Conservation (phyloP, 1,140 invertebrate genomes). For the Anastrepha obliqua region DNA sequence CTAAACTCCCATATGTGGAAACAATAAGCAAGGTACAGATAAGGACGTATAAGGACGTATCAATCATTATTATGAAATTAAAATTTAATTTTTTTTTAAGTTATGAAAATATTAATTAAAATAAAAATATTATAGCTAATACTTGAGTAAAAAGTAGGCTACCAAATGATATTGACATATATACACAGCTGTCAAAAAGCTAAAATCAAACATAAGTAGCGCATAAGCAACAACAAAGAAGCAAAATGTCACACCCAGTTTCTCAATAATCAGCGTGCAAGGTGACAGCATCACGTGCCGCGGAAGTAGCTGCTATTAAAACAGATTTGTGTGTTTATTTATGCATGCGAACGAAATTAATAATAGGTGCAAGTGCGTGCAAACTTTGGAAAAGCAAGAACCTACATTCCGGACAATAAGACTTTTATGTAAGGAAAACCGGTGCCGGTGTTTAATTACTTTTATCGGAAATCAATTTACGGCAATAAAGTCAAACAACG, state of each 20-base stretch:
- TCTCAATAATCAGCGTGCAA: not conserved
- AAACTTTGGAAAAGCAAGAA: too few relatives aligned
- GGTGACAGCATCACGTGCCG: slow-evolving; percentile 19
- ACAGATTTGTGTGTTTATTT: not conserved
- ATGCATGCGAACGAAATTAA: not conserved
- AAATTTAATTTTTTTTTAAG: too few relatives aligned
- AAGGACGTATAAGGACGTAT: too few relatives aligned
- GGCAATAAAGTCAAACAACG: not conserved
- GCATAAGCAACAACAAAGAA: not conserved
- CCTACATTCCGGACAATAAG: too few relatives aligned
- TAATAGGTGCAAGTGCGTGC: too few relatives aligned
- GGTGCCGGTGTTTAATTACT: slow-evolving; percentile 24
- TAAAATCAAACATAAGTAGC: not conserved
- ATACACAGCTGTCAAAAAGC: not conserved
- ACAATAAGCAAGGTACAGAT: too few relatives aligned
- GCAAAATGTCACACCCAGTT: not conserved
- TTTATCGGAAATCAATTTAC: not conserved
- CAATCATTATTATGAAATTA: too few relatives aligned
- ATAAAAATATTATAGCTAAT: too few relatives aligned
- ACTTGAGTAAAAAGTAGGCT: too few relatives aligned
- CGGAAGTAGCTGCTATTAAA: slow-evolving; percentile 6
- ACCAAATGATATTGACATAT: not conserved
- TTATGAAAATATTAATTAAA: too few relatives aligned
- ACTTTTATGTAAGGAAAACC: not conserved
- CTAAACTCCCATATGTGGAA: too few relatives aligned